Evolutionary conservation across 2,113 vertebrate genomes (phyloP), one percentile per base, ranked within the genome.

Genomic region (Eonycteris spelaea): DNA sequence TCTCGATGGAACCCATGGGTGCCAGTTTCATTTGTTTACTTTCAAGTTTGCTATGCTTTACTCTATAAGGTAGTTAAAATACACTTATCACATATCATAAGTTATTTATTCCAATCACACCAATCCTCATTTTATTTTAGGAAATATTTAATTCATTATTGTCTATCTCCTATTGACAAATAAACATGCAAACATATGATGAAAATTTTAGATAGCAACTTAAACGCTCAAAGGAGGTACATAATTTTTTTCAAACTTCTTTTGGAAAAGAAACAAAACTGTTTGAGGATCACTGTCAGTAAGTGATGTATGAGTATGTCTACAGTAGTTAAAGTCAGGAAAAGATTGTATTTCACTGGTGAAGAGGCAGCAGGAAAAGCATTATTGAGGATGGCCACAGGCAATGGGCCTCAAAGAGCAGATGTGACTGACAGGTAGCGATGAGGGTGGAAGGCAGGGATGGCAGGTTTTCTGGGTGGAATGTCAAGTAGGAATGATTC

Each of bases 11-110:
- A 91, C 35, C 59, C 15, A 14, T 1, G 51, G n/a, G 19, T n/a
- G 55, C 65, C 57, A 38, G 22, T 68, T 77, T 61, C 28, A 30
- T 40, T 75, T 48, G 40, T 68, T 90, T 83, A 61, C 65, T 63
- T 94, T 83, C 35, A 87, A 55, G 43, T 74, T 83, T 73, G 68
- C 43, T 79, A 26, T 91, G 48, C 43, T 88, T 79, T 55, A 19
- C 40, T 84, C 65, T 71, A 4, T 67, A 57, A 86, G 6, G 26
- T 4, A n/a, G 78, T 89, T 57, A 77, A 86, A 79, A 70, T 33
- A 53, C 48, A 38, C n/a, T 86, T 93, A 70, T 63, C 35, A 43
- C 53, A 35, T 48, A 68, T 45, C 59, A 75, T 22, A 85, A 80
- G 85, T 45, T 90, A 40, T 40, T 71, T 75, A 82, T 74, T 90